phyloP scores from a whole-genome alignment of 2,888 invertebrate genomes.

The Andrena bicolor region DNA sequence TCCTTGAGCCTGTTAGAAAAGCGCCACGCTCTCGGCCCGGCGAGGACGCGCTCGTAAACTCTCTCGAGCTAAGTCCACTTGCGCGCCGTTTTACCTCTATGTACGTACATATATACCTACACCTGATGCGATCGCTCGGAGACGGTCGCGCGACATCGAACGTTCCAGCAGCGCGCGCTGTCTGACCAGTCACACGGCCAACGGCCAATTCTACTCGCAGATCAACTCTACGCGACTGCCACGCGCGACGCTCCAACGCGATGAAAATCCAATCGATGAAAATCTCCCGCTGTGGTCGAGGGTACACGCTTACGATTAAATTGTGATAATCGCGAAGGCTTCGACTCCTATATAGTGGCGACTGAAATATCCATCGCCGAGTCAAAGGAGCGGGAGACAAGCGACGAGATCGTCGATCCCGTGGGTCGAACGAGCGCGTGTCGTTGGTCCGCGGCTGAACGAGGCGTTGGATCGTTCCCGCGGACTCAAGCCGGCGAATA shows the following conservation, averaged over 20 bases:
- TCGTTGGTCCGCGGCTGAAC: slow-evolving; percentile 50
- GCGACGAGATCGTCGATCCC: slow-evolving; percentile 5
- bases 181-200: slow-evolving; percentile 40
- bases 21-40: slow-evolving; percentile 41
- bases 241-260: too few species aligned
- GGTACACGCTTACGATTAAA: too few species aligned
- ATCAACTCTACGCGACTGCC: background rate
- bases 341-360: too few species aligned
- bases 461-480: slow-evolving; percentile 63
- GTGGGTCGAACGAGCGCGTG: slow-evolving; percentile 51
- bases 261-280: too few species aligned
- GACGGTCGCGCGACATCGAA: background rate
- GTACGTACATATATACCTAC: background rate
- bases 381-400: background rate
- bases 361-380: too few species aligned
- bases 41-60: slow-evolving; percentile 55
- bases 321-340: too few species aligned
- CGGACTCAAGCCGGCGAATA: slow-evolving; percentile 66
- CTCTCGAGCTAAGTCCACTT: slow-evolving; percentile 33
- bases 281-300: too few species aligned
- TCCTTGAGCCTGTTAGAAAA: slow-evolving; percentile 70
- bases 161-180: background rate
- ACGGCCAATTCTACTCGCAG: slow-evolving; percentile 32
- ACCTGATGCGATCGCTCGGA: slow-evolving; percentile 25
- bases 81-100: slow-evolving; percentile 21